Base-by-base conservation (phyloP, 2,888 invertebrate species). In the Acanthosepion lycidas region DNA sequence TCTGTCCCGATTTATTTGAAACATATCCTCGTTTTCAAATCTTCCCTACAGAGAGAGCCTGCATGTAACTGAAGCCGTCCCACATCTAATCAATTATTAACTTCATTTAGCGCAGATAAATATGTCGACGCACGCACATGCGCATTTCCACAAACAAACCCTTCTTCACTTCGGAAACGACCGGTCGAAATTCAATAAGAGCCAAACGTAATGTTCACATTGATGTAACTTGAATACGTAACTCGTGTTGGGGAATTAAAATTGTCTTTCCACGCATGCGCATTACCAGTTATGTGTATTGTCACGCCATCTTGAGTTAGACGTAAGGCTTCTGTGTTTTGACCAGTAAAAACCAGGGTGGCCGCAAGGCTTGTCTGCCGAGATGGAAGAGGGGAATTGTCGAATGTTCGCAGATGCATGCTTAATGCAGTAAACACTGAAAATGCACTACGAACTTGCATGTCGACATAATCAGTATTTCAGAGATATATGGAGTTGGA, bases 121-220 rank as follows among this genome's bases (percentile, higher is more conserved):
- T 78, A 78, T 78, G 78, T 78, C 78, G n/a, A 15, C 78, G 78
- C 78, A 78, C n/a, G 78, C 78, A 78, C 78, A n/a, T n/a, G n/a
- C 78, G 28, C 78, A 78, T n/a, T n/a, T n/a, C 78, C 78, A 28
- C 78, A n/a, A n/a, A n/a, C 78, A n/a, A 12, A 20, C n/a, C 78
- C 18, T 78, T 78, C n/a, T 78, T 78, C 78, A 78, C 9, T 78
- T 78, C 78, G 15, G n/a, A 78, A 78, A 78, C 78, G n/a, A n/a
- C 15, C n/a, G n/a, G n/a, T n/a, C 78, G 78, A 78, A 78, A 78
- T 78, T 78, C 78, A 78, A 78, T 78, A 78, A 78, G 33, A 20
- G n/a, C 78, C 78, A n/a, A 78, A 78, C 78, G n/a, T 78, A 78
- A 78, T 78, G 78, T 78, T 78, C 78, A n/a, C 78, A 78, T 78